A percentile compares a stretch with the other conserved stretches of the same genome.
These are phyloP conservation scores for Danaus chrysippus DNA, from an alignment of 2,888 invertebrate species.

Conservation along the genomic window DNA sequence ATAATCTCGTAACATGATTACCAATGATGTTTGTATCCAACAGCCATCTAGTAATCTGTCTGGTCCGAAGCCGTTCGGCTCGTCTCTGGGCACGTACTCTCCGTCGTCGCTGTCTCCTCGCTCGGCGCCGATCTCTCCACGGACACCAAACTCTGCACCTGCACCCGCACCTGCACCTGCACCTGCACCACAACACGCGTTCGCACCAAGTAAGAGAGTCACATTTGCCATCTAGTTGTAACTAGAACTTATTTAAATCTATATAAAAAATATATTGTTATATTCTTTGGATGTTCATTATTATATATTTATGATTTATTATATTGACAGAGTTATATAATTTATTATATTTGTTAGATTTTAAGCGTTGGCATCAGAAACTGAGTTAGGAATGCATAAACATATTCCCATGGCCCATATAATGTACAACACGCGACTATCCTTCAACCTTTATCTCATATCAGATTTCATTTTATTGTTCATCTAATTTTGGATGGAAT, in stretches of 20 bases:
- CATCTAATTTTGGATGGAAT: slow-evolving; percentile 9
- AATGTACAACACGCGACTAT: neutral
- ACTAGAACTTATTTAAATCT: no score
- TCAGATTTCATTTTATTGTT: slow-evolving; percentile 16
- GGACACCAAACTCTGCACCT: slow-evolving; percentile 56
- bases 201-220: slow-evolving; percentile 75
- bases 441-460: slow-evolving; percentile 13
- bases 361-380: neutral
- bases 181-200: slow-evolving; percentile 43
- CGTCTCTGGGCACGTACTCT: slow-evolving; percentile 76
- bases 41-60: slow-evolving; percentile 77
- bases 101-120: slow-evolving; percentile 69
- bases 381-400: neutral
- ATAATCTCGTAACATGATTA: neutral
- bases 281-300: no score
- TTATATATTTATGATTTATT: no score
- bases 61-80: slow-evolving; percentile 81
- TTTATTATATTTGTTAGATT: no score
- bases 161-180: slow-evolving; percentile 42
- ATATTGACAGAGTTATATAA: no score
- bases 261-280: no score
- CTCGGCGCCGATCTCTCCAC: slow-evolving; percentile 72
- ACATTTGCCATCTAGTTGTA: slow-evolving; percentile 65
- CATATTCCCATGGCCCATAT: neutral
- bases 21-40: slow-evolving; percentile 9